Evolutionary conservation across 2,888 invertebrate genomes (phyloP), one percentile per base, ranked within the genome.

Genomic region (Eulithis testata): DNA sequence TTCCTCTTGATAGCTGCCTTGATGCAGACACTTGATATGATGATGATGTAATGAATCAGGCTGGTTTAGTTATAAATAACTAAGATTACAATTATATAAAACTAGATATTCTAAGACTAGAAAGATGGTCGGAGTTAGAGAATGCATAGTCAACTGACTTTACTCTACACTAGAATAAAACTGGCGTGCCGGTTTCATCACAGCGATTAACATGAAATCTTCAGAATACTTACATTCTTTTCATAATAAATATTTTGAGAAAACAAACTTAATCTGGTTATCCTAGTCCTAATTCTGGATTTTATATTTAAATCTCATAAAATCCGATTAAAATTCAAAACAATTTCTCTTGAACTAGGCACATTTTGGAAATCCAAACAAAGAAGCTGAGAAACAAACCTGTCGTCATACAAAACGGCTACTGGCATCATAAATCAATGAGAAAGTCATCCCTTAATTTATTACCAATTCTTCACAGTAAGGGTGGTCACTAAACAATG

Each of bases 351-450:
- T 50, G 31, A 73, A 66, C 65, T 72, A 14, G 49, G 49, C 21
- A 27, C 45, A 56, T 58, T 72, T 63, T 45, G 37, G 5, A 61
- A 59, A 61, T 31, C 62, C 14, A 66, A 73, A 77, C 70, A 72
- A 75, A 73, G 66, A 69, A 70, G 68, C 60, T 64, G 60, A 69
- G 66, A 65, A 63, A 72, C 56, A 66, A 60, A 62, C 71, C 69
- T 51, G 40, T 63, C 62, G 71, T 71, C 76, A 76, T 71, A 76
- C 70, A 75, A 65, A 73, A 70, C 67, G 44, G 82, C 86, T 83
- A 84, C 87, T 78, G 81, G 76, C 59, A 70, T 65, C 79, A 80
- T 86, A 86, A 87, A 84, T 85, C 82, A 85, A 76, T 75, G 68
- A 75, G 78, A 83, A 83, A 82, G 80, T 82, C 68, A 63, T 76